Evolutionary conservation across 2,113 vertebrate species (phyloP).

Genomic region (Nerophis lumbriciformis): DNA sequence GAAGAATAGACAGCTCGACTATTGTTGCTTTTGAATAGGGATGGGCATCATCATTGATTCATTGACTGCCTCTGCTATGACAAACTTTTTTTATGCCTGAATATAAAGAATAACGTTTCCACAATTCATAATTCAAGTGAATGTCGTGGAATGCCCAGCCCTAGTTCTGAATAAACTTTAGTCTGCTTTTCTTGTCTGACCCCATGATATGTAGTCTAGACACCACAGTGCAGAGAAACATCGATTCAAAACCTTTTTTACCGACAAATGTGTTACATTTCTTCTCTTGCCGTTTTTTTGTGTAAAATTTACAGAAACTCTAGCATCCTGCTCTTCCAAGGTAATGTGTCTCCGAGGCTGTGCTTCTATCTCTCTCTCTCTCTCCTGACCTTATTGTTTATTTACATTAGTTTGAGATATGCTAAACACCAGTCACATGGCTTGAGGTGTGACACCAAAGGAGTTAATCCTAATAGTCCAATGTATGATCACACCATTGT

Average conservation of each 20-base stretch:
- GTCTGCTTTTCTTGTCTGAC: constrained; percentile 1
- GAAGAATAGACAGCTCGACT: no score
- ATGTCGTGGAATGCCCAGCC: background rate
- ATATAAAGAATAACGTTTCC: no score
- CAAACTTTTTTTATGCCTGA: no score
- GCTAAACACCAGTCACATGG: constrained; percentile 20
- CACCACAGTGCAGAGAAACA: constrained; percentile 68
- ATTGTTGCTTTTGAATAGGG: no score
- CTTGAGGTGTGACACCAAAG: constrained; percentile 14
- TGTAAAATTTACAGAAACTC: constrained; percentile 99
- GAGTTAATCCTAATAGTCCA: no score
- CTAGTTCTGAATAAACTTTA: constrained; percentile 6
- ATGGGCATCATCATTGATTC: no score
- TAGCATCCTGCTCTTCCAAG: constrained; percentile 98
- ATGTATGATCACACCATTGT: no score
- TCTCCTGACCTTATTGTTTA: constrained; percentile 50
- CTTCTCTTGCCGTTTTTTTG: constrained; percentile 99
- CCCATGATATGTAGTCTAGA: constrained; percentile 60
- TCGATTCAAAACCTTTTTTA: constrained; percentile 78
- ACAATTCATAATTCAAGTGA: no score
- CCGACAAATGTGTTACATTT: constrained; percentile 98
- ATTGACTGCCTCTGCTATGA: no score
- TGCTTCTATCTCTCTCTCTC: constrained; percentile 59
- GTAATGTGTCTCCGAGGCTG: constrained; percentile 99
- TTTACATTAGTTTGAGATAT: constrained; percentile 35